Evolutionary conservation across 2,113 vertebrate species (phyloP), one percentile per base, ranked within the genome.

Genomic region (Empidonax traillii): DNA sequence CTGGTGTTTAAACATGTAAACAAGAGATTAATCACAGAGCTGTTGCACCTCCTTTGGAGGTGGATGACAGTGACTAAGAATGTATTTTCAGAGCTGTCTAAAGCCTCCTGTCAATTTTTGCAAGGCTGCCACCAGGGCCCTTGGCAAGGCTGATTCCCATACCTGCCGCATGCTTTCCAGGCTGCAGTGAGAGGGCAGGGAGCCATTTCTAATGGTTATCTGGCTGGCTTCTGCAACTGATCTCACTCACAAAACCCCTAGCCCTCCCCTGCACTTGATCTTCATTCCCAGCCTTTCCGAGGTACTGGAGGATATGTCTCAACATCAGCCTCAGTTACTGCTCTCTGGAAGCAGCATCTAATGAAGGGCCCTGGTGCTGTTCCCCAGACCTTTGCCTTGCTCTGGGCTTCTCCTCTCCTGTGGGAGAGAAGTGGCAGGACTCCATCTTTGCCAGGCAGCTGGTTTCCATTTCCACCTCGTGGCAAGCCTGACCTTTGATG

Each of bases 31-130:
- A 94, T 93, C 76, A 71, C 77, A 44, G 47, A 87, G 68, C 82
- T 92, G 30, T 93, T 90, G 79, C 72, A 95, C 85, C 85, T 96
- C 88, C 85, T 93, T 93, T 88, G 79, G 87, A 91, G 53, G 27
- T 93, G 90, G 85, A 94, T 95, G 90, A 95, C 83, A 67, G 76
- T 95, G 91, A 95, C 87, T 93, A 96, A 95, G 95, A 91, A 94
- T 86, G 93, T 97, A 96, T 97, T 97, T 97, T 96, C 91, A 96
- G 94, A 94, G 75, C 88, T 92, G 85, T 56, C 75, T 77, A 84
- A 95, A 95, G 51, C 52, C 51, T 90, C 72, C 78, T 67, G 79
- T 76, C 79, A 84, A 52, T 65, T 43, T 46, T 55, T 41, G 55
- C 44, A 67, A 82, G 59, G 65, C 41, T 87, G 51, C 80, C 2